These are phyloP conservation scores for Orchesella cincta DNA, from an alignment of 1,140 invertebrate species.

Conservation along the genomic window DNA sequence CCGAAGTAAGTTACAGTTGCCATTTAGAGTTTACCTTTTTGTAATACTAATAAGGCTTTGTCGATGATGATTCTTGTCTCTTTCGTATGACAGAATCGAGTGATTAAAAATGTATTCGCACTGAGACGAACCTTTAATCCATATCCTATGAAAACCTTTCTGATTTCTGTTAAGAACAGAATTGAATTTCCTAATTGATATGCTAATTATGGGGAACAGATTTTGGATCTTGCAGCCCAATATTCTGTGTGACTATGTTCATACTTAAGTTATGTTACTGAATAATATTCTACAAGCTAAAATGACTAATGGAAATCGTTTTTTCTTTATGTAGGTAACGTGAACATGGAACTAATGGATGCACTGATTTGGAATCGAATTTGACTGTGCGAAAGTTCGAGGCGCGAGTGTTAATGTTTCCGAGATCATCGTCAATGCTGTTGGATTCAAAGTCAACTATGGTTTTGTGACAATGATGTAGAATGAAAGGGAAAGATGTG, in stretches of 20 bases:
- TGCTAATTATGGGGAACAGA: background rate
- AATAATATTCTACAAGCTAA: conserved; percentile 5
- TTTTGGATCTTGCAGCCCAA: background rate
- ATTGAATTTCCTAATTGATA: background rate
- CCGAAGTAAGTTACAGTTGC: background rate
- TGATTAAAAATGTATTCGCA: conserved; percentile 5
- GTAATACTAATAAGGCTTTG: background rate
- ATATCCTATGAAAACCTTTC: background rate
- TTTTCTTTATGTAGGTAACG: background rate
- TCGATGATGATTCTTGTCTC: conserved; percentile 26
- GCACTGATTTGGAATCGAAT: too few relatives aligned
- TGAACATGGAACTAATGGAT: background rate
- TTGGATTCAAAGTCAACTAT: too few relatives aligned
- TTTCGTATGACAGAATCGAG: conserved; percentile 2
- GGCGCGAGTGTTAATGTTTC: too few relatives aligned
- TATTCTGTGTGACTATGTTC: background rate
- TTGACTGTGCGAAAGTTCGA: too few relatives aligned
- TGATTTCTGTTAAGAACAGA: background rate
- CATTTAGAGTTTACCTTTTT: background rate
- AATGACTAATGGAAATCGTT: background rate
- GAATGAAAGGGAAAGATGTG: too few relatives aligned
- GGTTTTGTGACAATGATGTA: too few relatives aligned
- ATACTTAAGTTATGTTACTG: background rate
- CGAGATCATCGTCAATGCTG: too few relatives aligned
- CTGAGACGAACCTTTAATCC: background rate